Conservation (phyloP, 2,113 vertebrate genomes). For the Pica pica region DNA sequence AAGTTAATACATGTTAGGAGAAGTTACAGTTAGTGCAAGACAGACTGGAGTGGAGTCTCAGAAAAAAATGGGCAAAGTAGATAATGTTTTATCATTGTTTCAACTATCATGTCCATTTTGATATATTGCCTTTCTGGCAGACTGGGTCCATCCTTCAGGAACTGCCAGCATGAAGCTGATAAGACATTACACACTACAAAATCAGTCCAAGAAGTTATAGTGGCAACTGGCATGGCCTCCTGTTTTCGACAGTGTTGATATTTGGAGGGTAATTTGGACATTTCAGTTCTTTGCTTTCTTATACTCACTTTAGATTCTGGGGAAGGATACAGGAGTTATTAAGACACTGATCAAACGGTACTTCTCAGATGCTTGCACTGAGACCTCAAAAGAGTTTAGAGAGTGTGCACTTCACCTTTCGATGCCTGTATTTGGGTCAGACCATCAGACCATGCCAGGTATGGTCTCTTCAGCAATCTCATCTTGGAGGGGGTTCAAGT, state of each 20-base stretch:
- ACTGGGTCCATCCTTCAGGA: background rate
- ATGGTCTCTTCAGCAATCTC: background rate
- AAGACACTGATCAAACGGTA: background rate
- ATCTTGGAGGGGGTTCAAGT: fast-evolving
- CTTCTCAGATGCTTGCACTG: background rate
- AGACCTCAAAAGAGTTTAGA: background rate
- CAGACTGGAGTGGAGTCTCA: background rate
- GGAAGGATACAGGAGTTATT: background rate
- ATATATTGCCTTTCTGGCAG: background rate
- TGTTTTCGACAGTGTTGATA: background rate
- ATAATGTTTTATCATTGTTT: background rate
- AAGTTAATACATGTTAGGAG: background rate
- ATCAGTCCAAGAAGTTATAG: background rate
- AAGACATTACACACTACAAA: background rate
- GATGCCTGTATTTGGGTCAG: fast-evolving
- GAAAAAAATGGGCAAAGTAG: background rate
- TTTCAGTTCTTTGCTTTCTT: background rate
- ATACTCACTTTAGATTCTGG: background rate
- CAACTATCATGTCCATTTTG: background rate
- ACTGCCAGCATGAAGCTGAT: background rate
- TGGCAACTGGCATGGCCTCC: background rate
- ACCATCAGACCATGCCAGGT: background rate
- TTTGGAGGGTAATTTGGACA: background rate
- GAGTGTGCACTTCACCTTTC: background rate
- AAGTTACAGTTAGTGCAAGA: background rate